Evolutionary conservation across 37 sponge, comb jelly and placozoan genomes (phyloP), one percentile per base, ranked within the genome.

Genomic region (Hormiphora californensis): DNA sequence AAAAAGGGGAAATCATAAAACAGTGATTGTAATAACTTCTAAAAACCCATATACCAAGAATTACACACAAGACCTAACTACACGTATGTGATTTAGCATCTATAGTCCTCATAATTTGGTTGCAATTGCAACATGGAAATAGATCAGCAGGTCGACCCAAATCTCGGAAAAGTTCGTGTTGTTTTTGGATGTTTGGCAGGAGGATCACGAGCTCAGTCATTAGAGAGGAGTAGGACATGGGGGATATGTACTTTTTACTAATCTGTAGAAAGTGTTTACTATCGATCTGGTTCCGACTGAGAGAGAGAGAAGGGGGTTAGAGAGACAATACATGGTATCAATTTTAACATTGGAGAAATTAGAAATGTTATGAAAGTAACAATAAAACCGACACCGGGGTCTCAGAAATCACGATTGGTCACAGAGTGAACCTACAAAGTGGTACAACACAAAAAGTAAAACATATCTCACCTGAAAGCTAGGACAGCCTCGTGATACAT

Each of bases 201-300:
- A 73, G 23, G n/a, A 41, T 46, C 9, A 40, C 46, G 1, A 73
- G 35, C 25, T 73, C 81, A 22, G 21, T 46, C 4, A 73, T 73
- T 1, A 17, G 25, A 33, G 40, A 7, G 44, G 4, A 40, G 5
- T 73, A 23, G 22, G 81, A 1, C 27, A 4, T 46, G 9, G 3
- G 23, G n/a, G n/a, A n/a, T 0, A 73, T 73, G 41, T 27, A 41
- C 46, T 36, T 73, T 28, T 46, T 73, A 21, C 81, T 32, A 25
- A 73, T 73, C 23, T 46, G 81, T 43, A 39, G 21, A 33, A 73
- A 73, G 7, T 43, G 4, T 4, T 0, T 33, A 1, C 46, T 46
- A 17, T 41, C 46, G 46, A 73, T 73, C 9, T 73, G 17, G n/a
- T 73, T 73, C 1, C 17, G 27, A 8, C 81, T 73, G 81, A 73